Conservation (phyloP, 2,888 invertebrate genomes). For the Euzetes globulus region DNA sequence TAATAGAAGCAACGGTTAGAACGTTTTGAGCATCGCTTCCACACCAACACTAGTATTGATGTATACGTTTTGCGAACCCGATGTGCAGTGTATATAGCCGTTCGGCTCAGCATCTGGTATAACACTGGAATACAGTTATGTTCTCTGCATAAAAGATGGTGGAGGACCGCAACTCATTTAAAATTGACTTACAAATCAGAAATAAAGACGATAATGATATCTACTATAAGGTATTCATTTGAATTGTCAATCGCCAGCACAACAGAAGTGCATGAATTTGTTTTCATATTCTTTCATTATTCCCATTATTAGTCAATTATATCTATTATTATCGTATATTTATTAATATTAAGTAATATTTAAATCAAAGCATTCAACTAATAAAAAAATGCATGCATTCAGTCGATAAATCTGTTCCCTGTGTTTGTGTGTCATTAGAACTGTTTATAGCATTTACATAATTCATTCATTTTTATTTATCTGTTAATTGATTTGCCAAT, state of each 20-base stretch:
- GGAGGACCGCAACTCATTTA: conserved; percentile 27
- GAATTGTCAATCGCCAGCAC: neutral
- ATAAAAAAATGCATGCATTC: neutral
- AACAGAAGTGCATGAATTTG: conserved; percentile 6
- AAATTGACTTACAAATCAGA: conserved; percentile 26
- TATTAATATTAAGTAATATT: neutral
- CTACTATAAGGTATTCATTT: conserved; percentile 30
- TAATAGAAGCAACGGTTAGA: neutral
- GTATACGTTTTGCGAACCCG: neutral
- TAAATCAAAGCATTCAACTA: neutral
- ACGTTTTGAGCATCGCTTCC: neutral
- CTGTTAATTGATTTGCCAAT: no score
- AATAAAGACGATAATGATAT: conserved; percentile 33
- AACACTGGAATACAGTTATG: neutral
- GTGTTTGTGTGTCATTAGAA: no score
- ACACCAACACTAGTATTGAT: neutral
- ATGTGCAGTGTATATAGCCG: neutral
- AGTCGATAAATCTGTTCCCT: neutral
- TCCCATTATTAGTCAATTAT: neutral
- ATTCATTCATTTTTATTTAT: no score
- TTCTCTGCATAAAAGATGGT: conserved; percentile 19
- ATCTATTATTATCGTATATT: neutral
- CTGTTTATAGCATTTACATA: no score
- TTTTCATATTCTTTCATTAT: neutral
- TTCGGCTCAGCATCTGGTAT: neutral